These are phyloP conservation scores for Cloeon dipterum DNA, from an alignment of 2,888 invertebrate species.

Conservation along the genomic window DNA sequence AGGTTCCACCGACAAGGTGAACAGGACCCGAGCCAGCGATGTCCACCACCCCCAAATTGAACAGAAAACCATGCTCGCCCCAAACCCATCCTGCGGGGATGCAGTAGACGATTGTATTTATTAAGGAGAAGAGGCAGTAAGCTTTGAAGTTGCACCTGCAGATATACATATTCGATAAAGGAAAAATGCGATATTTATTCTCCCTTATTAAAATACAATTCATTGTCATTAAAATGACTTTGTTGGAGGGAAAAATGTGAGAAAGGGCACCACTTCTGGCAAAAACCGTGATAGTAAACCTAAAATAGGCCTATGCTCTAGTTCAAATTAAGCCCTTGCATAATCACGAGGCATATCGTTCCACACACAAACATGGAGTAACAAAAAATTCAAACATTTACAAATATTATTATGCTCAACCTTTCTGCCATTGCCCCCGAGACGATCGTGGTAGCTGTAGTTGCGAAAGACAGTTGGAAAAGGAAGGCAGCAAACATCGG, in stretches of 20 bases:
- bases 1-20: slow-evolving; percentile 55
- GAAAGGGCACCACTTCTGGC: too few species aligned
- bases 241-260: too few species aligned
- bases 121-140: slow-evolving; percentile 69
- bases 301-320: too few species aligned
- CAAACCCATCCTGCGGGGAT: slow-evolving; percentile 87
- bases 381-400: background rate
- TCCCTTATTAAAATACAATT: too few species aligned
- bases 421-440: slow-evolving; percentile 90
- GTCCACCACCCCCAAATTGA: slow-evolving; percentile 64
- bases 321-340: too few species aligned
- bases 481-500: slow-evolving; percentile 69
- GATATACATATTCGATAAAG: too few species aligned
- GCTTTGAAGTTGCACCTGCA: slow-evolving; percentile 20
- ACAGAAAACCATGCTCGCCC: slow-evolving; percentile 71
- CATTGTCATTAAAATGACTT: too few species aligned
- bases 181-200: too few species aligned
- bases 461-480: slow-evolving; percentile 77
- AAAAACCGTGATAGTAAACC: too few species aligned
- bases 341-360: too few species aligned
- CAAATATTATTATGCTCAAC: slow-evolving; percentile 17
- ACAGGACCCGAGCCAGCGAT: slow-evolving; percentile 84
- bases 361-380: too few species aligned
- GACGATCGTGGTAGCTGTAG: slow-evolving; percentile 76
- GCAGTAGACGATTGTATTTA: slow-evolving; percentile 78